Percentiles rank a stretch among this genome's conserved stretches.
These are phyloP conservation scores for Nesogale talazaci DNA, from an alignment of 2,113 vertebrate genomes.

Conservation along the genomic window DNA sequence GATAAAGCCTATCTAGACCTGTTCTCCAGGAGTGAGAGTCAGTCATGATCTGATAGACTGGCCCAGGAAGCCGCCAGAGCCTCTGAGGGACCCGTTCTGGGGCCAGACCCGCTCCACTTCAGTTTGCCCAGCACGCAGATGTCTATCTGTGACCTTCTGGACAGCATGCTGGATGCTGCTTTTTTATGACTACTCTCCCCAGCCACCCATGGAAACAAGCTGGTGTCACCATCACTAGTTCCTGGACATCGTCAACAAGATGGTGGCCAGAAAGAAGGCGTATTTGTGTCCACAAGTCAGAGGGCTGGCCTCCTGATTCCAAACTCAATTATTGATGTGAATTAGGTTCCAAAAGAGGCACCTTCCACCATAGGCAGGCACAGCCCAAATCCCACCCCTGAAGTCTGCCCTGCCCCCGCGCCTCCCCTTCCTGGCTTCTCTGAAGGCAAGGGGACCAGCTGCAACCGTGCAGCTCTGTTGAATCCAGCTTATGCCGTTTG, in stretches of 20 bases:
- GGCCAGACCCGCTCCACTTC: neutral
- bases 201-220: neutral
- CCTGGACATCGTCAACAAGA: neutral
- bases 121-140: neutral
- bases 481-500: neutral
- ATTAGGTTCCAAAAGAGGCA: neutral
- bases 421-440: neutral
- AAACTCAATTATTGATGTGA: neutral
- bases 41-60: neutral
- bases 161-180: neutral
- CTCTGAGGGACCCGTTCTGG: neutral
- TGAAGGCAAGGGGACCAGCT: neutral
- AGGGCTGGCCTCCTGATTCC: conserved; percentile 7
- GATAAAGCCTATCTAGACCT: neutral
- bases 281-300: neutral
- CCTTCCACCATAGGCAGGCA: neutral
- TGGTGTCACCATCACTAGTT: neutral
- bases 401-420: neutral
- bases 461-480: neutral
- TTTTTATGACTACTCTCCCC: neutral
- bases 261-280: neutral
- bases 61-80: neutral
- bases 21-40: neutral
- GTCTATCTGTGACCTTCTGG: neutral
- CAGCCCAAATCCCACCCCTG: neutral